Base-by-base conservation (phyloP, 2,113 vertebrate genomes). In the Syngnathus typhle region DNA sequence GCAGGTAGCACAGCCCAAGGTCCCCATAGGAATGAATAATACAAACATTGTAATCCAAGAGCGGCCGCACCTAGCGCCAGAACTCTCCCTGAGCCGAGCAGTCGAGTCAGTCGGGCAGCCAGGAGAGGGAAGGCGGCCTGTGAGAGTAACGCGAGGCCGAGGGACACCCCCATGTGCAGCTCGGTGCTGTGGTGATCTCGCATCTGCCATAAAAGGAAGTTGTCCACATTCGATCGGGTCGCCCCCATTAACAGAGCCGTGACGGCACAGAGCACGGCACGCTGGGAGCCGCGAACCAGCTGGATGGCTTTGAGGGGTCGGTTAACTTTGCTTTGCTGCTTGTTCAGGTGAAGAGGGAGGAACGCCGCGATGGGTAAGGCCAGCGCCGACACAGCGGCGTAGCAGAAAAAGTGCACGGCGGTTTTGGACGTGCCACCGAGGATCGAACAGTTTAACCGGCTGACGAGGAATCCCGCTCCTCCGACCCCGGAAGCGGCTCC, bases 161-260 rank as follows among this genome's bases (percentile, higher is more conserved):
- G 83, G 0, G 86, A 83, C 32, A 91, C 54, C 1, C 93, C 95
- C 94, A 96, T 93, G 79, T 90, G 91, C 47, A 94, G 83, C 81
- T 95, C 93, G 0, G 65, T 71, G 74, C 94, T 87, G 47, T 91
- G 91, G 0, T 64, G 80, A 69, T 95, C 94, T 80, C 93, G 71
- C 94, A 96, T 94, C 84, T 93, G 90, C 95, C 95, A 97, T 65
- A 94, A 89, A 1, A 97, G 90, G 60, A 96, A 96, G 87, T 94
- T 91, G 12, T 92, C 90, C 36, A 88, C 81, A 0, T 82, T 38
- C 0, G 95, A 92, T 23, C 68, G 11, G 0, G 84, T 80, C 0
- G 73, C 80, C 0, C 93, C 94, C 0, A 77, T 66, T 66, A 96
- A 63, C 60, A 94, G 71, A 60, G 88, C n/a, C 0, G 93, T 96